Evolutionary conservation across 2,888 invertebrate species (phyloP).

Genomic region (Trichacis sp.): DNA sequence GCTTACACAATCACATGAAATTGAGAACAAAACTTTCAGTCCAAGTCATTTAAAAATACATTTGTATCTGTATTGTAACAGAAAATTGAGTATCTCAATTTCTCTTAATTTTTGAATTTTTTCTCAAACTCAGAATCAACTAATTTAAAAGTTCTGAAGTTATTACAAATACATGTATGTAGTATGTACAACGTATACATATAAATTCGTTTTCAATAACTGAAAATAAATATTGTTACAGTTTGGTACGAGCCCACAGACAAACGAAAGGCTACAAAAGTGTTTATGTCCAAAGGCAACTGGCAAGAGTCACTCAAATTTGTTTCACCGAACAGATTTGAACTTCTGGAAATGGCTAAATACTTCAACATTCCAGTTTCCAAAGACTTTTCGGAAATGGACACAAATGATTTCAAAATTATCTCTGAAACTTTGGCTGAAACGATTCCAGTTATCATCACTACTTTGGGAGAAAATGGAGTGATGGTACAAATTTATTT

Average conservation of each 20-base stretch:
- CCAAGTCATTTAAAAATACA: too few relatives aligned
- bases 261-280: conserved; percentile 79
- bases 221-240: conserved; percentile 68
- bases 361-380: conserved; percentile 65
- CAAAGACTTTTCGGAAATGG: conserved; percentile 19
- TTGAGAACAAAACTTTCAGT: too few relatives aligned
- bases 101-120: too few relatives aligned
- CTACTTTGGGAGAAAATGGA: conserved; percentile 61
- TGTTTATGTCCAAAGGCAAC: conserved; percentile 70
- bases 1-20: too few relatives aligned
- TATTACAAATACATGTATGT: too few relatives aligned
- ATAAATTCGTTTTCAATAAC: too few relatives aligned
- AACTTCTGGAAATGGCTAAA: conserved; percentile 78
- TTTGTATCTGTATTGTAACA: too few relatives aligned
- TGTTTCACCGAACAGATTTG: conserved; percentile 85
- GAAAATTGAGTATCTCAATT: too few relatives aligned
- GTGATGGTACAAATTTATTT: conserved; percentile 55
- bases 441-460: conserved; percentile 57
- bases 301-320: conserved; percentile 71
- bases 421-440: conserved; percentile 51
- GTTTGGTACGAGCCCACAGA: conserved; percentile 95
- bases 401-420: conserved; percentile 23
- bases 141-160: too few relatives aligned
- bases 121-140: too few relatives aligned
- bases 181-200: too few relatives aligned